These are phyloP conservation scores for Hydrophis major DNA, from an alignment of 2,797 vertebrate genomes.

Conservation along the genomic window DNA sequence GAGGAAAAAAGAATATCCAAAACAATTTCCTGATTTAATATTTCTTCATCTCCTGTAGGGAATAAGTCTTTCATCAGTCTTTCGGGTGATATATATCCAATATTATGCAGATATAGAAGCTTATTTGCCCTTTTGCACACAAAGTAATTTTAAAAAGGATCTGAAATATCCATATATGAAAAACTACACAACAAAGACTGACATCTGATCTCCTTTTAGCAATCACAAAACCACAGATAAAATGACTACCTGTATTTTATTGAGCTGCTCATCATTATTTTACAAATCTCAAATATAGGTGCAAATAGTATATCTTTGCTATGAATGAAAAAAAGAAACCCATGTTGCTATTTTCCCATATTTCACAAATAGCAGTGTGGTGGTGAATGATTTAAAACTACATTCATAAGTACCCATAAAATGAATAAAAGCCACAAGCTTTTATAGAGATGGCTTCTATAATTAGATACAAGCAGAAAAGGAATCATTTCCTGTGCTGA, in stretches of 20 bases:
- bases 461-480: conserved; percentile 10
- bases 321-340: not conserved
- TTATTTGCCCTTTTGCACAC: not conserved
- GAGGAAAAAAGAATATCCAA: not conserved
- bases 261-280: not conserved
- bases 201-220: not conserved
- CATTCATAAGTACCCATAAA: conserved; percentile 14
- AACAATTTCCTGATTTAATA: not conserved
- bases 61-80: not conserved
- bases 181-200: not conserved
- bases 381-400: not conserved
- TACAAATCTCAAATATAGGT: not conserved
- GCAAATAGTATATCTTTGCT: not conserved
- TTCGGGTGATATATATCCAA: not conserved
- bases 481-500: not conserved
- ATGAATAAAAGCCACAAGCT: not conserved
- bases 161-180: not conserved
- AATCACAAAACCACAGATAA: not conserved
- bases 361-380: not conserved
- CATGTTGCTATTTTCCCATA: not conserved
- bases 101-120: not conserved
- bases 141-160: not conserved
- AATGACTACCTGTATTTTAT: not conserved
- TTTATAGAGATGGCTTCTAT: conserved; percentile 1
- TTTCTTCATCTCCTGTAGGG: not conserved